Evolutionary conservation across 2,888 invertebrate genomes (phyloP).

Genomic region (Tricholauxania praeusta): DNA sequence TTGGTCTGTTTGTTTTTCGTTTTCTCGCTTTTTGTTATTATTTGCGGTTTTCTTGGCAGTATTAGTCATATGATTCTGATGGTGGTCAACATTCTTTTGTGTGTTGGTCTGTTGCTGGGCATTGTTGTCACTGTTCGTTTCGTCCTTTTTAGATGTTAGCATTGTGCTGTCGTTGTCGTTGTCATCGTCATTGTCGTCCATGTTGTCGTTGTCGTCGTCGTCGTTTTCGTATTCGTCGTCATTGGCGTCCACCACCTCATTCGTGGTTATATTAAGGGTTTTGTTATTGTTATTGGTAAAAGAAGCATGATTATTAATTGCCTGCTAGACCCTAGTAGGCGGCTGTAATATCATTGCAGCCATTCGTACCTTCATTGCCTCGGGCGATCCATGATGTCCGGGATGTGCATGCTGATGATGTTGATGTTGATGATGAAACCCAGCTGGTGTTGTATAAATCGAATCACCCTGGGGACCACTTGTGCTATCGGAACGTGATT

Average conservation of each 20-base stretch:
- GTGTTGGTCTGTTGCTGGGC: slow-evolving; percentile 7
- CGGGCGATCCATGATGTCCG: slow-evolving; percentile 72
- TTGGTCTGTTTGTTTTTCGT: slow-evolving; percentile 1
- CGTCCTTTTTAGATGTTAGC: slow-evolving; percentile 23
- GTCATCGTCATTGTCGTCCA: slow-evolving; percentile 38
- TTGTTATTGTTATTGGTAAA: slow-evolving; percentile 49
- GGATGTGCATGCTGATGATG: slow-evolving; percentile 53
- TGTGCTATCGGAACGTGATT: slow-evolving; percentile 68
- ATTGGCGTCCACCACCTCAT: slow-evolving; percentile 32
- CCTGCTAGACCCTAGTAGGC: slow-evolving; percentile 82
- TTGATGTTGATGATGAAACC: slow-evolving; percentile 66
- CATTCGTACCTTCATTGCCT: slow-evolving; percentile 89
- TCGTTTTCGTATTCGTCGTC: slow-evolving; percentile 20
- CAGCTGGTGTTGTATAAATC: slow-evolving; percentile 75
- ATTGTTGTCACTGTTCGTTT: slow-evolving; percentile 30
- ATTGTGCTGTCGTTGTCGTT: slow-evolving; percentile 3
- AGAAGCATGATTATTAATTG: slow-evolving; percentile 62
- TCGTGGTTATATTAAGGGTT: slow-evolving; percentile 41
- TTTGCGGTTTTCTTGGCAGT: slow-evolving; percentile 13
- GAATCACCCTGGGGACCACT: slow-evolving; percentile 80
- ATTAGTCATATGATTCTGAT: slow-evolving; percentile 33
- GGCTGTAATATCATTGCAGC: slow-evolving; percentile 91
- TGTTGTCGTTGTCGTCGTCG: slow-evolving; percentile 32
- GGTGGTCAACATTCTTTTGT: slow-evolving; percentile 36
- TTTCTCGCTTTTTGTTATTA: slow-evolving; percentile 5